Conservation (phyloP, 2,888 invertebrate genomes). For the Nesidiocoris tenuis region DNA sequence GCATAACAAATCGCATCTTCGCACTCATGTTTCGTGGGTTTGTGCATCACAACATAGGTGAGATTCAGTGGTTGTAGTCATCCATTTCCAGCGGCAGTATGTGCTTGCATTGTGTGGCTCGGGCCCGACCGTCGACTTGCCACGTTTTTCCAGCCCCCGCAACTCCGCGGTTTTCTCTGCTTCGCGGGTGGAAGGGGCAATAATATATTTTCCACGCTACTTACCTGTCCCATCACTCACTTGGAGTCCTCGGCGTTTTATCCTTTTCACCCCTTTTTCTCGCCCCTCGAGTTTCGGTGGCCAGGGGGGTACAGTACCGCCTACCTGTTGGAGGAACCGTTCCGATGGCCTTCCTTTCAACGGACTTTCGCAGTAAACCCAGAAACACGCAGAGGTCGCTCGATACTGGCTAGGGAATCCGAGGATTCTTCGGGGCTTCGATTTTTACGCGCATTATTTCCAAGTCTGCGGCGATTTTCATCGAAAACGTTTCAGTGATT, state of each 20-base stretch:
- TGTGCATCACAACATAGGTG: neutral
- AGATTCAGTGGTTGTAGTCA: neutral
- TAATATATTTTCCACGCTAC: neutral
- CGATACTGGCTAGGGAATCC: no score
- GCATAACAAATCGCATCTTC: no score
- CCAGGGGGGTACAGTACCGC: neutral
- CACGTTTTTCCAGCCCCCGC: neutral
- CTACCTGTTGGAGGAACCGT: neutral
- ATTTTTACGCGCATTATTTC: no score
- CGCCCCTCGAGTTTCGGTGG: neutral
- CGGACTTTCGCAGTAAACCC: no score
- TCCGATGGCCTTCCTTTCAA: no score
- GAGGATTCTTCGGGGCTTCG: no score
- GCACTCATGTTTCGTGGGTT: no score
- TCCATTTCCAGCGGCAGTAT: neutral
- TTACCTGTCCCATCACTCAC: neutral
- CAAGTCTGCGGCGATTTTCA: no score
- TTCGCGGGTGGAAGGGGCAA: neutral
- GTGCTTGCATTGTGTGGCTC: neutral
- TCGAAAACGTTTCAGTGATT: no score
- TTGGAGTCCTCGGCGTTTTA: neutral
- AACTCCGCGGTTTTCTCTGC: neutral
- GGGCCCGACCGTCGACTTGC: neutral
- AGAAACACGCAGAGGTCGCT: no score
- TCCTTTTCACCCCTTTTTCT: neutral